These are phyloP conservation scores for Agrotis clavis DNA, from an alignment of 2,888 invertebrate genomes.

Conservation along the genomic window DNA sequence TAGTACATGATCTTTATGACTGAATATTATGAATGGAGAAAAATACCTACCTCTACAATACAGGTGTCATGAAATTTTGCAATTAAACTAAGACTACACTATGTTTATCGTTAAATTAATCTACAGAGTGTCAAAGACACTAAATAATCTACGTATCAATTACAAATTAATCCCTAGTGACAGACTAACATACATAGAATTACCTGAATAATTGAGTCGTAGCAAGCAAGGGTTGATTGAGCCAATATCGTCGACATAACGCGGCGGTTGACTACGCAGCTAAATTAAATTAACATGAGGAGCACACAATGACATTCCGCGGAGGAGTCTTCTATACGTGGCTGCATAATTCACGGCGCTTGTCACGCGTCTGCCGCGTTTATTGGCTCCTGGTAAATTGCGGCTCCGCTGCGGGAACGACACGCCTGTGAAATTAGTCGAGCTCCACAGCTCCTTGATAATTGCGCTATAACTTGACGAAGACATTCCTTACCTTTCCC, in stretches of 20 bases:
- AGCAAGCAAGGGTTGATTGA: slow-evolving; percentile 71
- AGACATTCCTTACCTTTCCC: slow-evolving; percentile 20
- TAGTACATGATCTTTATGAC: background rate
- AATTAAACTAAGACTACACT: slow-evolving; percentile 52
- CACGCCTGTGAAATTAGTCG: slow-evolving; percentile 61
- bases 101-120: slow-evolving; percentile 44
- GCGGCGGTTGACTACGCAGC: slow-evolving; percentile 73
- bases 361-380: slow-evolving; percentile 68
- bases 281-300: slow-evolving; percentile 86
- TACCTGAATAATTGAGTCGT: slow-evolving; percentile 76
- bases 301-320: slow-evolving; percentile 75
- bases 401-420: slow-evolving; percentile 48
- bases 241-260: slow-evolving; percentile 75
- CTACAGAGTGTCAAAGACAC: slow-evolving; percentile 42
- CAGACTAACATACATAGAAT: slow-evolving; percentile 59
- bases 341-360: slow-evolving; percentile 75
- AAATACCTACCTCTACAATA: background rate
- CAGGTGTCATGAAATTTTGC: slow-evolving; percentile 3
- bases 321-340: slow-evolving; percentile 64
- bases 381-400: slow-evolving; percentile 73
- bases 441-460: slow-evolving; percentile 53
- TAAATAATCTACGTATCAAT: slow-evolving; percentile 69
- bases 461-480: slow-evolving; percentile 49
- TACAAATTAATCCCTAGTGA: slow-evolving; percentile 67
- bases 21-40: background rate